phyloP scores from a whole-genome alignment of 2,888 invertebrate species.

The Spodoptera picta region DNA sequence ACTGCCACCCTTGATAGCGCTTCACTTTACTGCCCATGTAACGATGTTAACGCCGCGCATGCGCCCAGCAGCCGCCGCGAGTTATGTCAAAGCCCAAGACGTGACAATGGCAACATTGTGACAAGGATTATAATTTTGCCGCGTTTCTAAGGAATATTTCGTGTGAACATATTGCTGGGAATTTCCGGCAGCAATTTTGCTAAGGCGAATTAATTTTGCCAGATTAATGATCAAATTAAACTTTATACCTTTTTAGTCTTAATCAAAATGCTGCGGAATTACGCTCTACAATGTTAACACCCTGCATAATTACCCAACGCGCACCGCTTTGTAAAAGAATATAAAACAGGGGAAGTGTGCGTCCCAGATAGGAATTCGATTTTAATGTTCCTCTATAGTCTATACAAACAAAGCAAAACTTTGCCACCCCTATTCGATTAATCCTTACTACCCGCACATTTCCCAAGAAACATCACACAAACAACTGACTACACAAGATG shows the following conservation, averaged over 20 bases:
- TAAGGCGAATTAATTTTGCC: slow-evolving; percentile 42
- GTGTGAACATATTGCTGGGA: slow-evolving; percentile 45
- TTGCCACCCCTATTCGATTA: slow-evolving; percentile 42
- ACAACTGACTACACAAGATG: slow-evolving; percentile 54
- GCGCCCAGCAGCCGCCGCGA: slow-evolving; percentile 71
- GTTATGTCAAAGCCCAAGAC: slow-evolving; percentile 64
- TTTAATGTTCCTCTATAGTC: slow-evolving; percentile 31
- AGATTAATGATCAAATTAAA: slow-evolving; percentile 48
- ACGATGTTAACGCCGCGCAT: slow-evolving; percentile 83
- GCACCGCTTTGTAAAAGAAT: slow-evolving; percentile 8
- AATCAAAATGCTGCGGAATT: slow-evolving; percentile 43
- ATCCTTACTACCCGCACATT: slow-evolving; percentile 45
- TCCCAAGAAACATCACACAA: slow-evolving; percentile 54
- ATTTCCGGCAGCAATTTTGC: slow-evolving; percentile 36
- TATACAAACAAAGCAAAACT: slow-evolving; percentile 33
- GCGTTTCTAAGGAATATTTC: slow-evolving; percentile 58
- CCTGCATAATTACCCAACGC: slow-evolving; percentile 1
- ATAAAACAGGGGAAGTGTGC: slow-evolving; percentile 2
- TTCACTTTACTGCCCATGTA: slow-evolving; percentile 78
- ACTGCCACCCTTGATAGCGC: slow-evolving; percentile 72
- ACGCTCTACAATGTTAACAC: slow-evolving; percentile 11
- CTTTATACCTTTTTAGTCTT: slow-evolving; percentile 35
- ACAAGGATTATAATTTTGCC: slow-evolving; percentile 63
- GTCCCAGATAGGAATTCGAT: slow-evolving; percentile 14
- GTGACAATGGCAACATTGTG: slow-evolving; percentile 66